Base-by-base conservation (phyloP, 2,888 invertebrate species). In the Tuberolachnus salignus region DNA sequence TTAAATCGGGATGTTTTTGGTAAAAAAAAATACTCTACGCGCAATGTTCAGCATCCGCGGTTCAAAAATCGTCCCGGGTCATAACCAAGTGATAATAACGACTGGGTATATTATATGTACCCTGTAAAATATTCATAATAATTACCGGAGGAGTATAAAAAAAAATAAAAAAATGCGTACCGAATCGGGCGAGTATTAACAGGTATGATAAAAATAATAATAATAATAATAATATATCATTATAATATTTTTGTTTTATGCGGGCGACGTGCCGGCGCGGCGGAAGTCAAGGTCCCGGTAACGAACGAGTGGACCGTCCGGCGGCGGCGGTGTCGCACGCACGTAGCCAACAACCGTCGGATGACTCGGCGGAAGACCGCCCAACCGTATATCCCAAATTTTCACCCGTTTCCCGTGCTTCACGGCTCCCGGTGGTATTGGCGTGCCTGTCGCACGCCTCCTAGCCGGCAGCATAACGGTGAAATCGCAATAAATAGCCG, bases 251-350 rank as follows among this genome's bases (percentile, higher is more conserved):
- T 71, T 46, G 9, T 44, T 57, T 66, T 46, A 59, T 16, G 71
- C 46, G 59, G 57, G 59, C 59, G 59, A 59, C 59, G 71, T 59
- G 34, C 3, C 34, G 19, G 72, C 19, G 42, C 19, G 42, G 42
- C 61, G 61, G 64, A 46, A 42, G 73, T 63, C 73, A 74, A 74
- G 73, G 73, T 51, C 64, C 53, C 63, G 51, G 63, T 64, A 53
- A 64, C 63, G 53, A 53, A 64, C 63, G 53, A 74, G 73, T 63
- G 63, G 61, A 73, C 73, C 63, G 73, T 73, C 63, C 73, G 51
- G 63, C 34, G 61, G 26, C 73, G 51, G 63, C 34, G 61, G 26
- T 21, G 63, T 49, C 61, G 73, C 42, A 34, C n/a, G 57, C 49
- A 10, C 59, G 61, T 59, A 61, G 34, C 26, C n/a, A 34, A 61